These are phyloP conservation scores for Formica exsecta DNA, from an alignment of 1,140 invertebrate genomes.

Conservation along the genomic window DNA sequence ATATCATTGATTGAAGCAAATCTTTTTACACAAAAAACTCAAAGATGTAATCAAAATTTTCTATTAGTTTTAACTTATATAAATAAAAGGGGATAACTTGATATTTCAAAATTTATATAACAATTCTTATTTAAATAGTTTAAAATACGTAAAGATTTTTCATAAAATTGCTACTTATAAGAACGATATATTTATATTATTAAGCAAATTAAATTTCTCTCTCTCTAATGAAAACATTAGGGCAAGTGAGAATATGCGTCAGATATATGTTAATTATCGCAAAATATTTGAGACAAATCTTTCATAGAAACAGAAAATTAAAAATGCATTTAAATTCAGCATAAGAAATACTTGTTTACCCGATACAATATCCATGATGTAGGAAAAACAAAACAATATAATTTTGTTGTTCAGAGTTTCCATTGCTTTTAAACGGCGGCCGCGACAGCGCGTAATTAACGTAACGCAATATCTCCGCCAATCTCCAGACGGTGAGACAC, in stretches of 20 bases:
- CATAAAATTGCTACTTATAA: not conserved
- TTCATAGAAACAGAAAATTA: not conserved
- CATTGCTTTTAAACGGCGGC: conserved; percentile 18
- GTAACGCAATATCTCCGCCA: conserved; percentile 46
- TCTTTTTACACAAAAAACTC: not conserved
- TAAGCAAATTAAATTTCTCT: not conserved
- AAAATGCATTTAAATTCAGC: not conserved
- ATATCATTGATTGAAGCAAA: conserved; percentile 5
- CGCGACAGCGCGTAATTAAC: conserved; percentile 56
- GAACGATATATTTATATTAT: not conserved
- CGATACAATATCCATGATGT: not conserved
- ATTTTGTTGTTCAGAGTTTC: conserved; percentile 2
- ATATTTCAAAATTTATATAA: too few species aligned
- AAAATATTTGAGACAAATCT: too few species aligned
- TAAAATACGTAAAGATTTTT: not conserved
- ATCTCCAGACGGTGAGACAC: conserved; percentile 38
- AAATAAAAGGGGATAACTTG: not conserved
- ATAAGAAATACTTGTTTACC: not conserved
- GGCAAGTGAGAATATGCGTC: not conserved
- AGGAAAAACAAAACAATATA: not conserved
- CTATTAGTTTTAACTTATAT: not conserved
- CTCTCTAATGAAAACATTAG: not conserved
- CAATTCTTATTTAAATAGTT: too few species aligned
- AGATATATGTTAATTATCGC: too few species aligned
- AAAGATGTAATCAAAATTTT: conserved; percentile 11